A percentile compares a stretch with the other conserved stretches of the same genome.
These are phyloP conservation scores for Dryocosmus kuriphilus DNA, from an alignment of 2,888 invertebrate species.

Conservation along the genomic window DNA sequence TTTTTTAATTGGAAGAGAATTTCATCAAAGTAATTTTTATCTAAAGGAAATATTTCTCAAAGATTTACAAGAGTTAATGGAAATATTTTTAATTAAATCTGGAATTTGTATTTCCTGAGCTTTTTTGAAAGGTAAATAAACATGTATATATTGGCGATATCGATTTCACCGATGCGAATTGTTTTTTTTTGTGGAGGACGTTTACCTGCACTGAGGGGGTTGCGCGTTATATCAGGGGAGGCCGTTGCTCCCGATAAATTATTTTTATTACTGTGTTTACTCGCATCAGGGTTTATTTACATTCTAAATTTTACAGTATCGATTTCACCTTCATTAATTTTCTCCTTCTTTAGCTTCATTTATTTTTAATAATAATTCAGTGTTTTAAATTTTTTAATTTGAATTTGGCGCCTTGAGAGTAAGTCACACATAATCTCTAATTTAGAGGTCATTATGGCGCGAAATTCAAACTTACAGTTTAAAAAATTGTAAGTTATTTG, in stretches of 20 bases:
- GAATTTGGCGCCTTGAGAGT: background rate
- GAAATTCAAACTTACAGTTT: background rate
- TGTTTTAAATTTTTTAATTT: background rate
- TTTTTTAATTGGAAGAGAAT: constrained; percentile 7
- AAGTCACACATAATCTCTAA: background rate
- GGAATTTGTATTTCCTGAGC: background rate
- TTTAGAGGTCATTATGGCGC: no score
- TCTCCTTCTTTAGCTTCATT: background rate
- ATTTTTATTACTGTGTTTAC: constrained; percentile 25
- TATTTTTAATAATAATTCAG: background rate
- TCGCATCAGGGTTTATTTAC: background rate
- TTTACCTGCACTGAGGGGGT: constrained; percentile 51
- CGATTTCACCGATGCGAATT: constrained; percentile 63
- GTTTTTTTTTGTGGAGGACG: constrained; percentile 62
- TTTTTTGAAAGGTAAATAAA: constrained; percentile 6
- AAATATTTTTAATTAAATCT: no score
- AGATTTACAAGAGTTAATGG: no score
- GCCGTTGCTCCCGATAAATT: constrained; percentile 13
- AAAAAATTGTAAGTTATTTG: background rate
- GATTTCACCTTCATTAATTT: background rate
- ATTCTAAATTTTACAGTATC: background rate
- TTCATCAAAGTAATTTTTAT: background rate
- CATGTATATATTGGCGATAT: constrained; percentile 48
- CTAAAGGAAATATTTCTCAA: background rate
- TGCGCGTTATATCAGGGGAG: constrained; percentile 31